Conservation (phyloP, 2,113 vertebrate species). For the Thunnus thynnus region DNA sequence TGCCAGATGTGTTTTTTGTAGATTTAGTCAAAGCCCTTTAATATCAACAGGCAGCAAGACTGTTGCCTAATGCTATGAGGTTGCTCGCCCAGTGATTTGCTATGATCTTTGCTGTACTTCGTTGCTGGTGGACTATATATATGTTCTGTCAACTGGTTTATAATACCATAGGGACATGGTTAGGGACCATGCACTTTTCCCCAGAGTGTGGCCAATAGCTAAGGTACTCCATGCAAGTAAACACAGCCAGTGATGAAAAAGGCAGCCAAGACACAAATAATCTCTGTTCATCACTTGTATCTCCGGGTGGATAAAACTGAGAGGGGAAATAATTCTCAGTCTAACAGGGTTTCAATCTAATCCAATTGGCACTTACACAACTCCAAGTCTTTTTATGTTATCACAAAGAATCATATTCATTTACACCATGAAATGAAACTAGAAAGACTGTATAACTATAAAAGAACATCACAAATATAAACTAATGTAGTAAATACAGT, state of each 20-base stretch:
- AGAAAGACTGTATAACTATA: background rate
- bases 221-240: background rate
- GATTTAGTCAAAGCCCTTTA: background rate
- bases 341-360: background rate
- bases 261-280: slow-evolving; percentile 12
- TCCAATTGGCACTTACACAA: background rate
- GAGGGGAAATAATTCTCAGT: background rate
- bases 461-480: background rate
- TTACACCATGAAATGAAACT: background rate
- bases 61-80: background rate
- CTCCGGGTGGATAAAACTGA: background rate
- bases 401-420: slow-evolving; percentile 2
- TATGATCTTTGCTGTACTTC: background rate
- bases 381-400: slow-evolving; percentile 2
- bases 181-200: background rate
- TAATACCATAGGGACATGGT: background rate
- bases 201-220: background rate
- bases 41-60: background rate
- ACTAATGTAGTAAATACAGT: too few relatives aligned
- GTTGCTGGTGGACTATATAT: background rate
- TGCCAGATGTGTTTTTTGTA: background rate
- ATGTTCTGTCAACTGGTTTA: background rate
- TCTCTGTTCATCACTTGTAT: slow-evolving; percentile 5
- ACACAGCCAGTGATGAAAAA: slow-evolving; percentile 8
- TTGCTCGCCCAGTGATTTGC: background rate